A percentile compares a stretch with the other conserved stretches of the same genome.
Evolutionary conservation across 2,113 vertebrate genomes (phyloP).

Genomic region (Cervus canadensis): DNA sequence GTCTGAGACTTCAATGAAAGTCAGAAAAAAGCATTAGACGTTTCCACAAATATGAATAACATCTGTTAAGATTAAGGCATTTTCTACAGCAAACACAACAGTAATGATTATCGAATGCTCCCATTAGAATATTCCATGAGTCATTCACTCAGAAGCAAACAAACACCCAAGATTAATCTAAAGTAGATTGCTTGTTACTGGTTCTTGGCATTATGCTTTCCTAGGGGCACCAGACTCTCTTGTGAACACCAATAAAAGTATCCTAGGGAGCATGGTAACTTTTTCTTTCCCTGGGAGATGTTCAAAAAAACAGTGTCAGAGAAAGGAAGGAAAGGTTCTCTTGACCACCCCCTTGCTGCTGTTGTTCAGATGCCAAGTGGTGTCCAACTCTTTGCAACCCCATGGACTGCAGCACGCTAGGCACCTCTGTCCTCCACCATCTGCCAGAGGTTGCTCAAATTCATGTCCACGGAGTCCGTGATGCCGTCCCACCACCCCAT

Average conservation of each 20-base stretch:
- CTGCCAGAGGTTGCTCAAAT: background rate
- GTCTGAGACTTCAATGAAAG: background rate
- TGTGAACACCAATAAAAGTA: background rate
- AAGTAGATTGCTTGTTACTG: background rate
- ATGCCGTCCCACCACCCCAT: background rate
- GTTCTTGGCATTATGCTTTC: background rate
- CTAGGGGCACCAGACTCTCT: background rate
- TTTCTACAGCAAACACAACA: constrained; percentile 50
- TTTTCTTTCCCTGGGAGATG: background rate
- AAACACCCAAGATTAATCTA: constrained; percentile 31
- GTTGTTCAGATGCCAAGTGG: background rate
- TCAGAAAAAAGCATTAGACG: background rate
- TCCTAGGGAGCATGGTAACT: background rate
- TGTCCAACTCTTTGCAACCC: background rate
- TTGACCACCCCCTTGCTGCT: background rate
- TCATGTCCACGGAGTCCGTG: background rate
- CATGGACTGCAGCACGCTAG: background rate
- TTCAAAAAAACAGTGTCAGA: background rate
- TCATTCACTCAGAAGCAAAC: constrained; percentile 45
- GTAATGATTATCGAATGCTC: constrained; percentile 43
- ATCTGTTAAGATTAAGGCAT: constrained; percentile 45
- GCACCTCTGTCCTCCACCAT: background rate
- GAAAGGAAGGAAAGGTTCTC: background rate
- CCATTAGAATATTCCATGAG: constrained; percentile 16
- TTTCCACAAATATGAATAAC: constrained; percentile 46